phyloP scores from a whole-genome alignment of 2,797 vertebrate species.

The Gorsachius magnificus region DNA sequence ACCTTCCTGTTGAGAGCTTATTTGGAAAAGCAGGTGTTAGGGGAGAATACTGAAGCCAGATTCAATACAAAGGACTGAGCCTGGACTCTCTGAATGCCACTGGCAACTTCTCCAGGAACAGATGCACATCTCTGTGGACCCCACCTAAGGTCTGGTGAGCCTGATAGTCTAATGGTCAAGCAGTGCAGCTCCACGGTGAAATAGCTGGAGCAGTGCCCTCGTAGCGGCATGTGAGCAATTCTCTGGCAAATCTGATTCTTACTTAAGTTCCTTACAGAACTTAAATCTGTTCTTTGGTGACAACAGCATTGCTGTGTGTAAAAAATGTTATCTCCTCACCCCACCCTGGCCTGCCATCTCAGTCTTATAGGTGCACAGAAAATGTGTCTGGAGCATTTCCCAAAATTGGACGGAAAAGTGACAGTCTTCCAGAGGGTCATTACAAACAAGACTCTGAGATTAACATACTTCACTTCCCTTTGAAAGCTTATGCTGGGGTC shows the following conservation, averaged over 20 bases:
- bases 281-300: background rate
- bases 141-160: background rate
- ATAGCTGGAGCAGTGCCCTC: background rate
- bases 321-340: background rate
- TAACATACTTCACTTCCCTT: background rate
- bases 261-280: too few relatives aligned
- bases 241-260: background rate
- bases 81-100: background rate
- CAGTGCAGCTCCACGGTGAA: background rate
- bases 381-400: background rate
- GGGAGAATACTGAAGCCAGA: background rate
- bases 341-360: background rate
- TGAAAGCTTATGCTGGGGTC: background rate
- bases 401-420: background rate
- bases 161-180: background rate
- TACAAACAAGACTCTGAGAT: background rate
- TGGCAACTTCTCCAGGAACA: background rate
- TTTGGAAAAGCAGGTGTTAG: background rate
- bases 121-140: background rate
- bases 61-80: background rate
- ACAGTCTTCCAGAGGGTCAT: background rate
- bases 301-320: background rate
- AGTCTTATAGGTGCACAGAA: background rate
- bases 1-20: background rate
- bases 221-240: background rate